Percentiles rank a stretch among this genome's conserved stretches.
Conservation (phyloP, 2,888 invertebrate species). For the Hemistola chrysoprasaria region DNA sequence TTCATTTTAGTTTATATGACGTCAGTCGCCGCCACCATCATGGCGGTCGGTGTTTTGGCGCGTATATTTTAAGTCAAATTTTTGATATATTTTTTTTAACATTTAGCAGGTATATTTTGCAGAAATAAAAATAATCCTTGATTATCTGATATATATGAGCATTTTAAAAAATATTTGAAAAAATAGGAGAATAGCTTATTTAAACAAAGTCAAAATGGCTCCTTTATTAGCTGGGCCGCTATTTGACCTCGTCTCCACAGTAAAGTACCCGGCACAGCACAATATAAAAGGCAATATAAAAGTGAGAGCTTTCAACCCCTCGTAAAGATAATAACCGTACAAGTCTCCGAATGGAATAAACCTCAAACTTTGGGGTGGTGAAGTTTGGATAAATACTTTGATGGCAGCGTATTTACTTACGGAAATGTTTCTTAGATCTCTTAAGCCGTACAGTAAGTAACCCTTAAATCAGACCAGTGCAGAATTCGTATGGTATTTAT, state of each 20-base stretch:
- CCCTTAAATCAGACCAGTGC: background rate
- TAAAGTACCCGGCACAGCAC: slow-evolving; percentile 52
- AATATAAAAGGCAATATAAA: slow-evolving; percentile 69
- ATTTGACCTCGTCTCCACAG: slow-evolving; percentile 51
- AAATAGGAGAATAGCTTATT: no score
- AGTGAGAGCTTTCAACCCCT: slow-evolving; percentile 73
- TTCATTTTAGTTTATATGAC: no score
- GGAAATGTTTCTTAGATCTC: background rate
- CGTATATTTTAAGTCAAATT: no score
- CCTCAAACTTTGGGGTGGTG: slow-evolving; percentile 37
- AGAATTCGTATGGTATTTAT: background rate
- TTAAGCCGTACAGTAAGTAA: background rate
- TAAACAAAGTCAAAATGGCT: slow-evolving; percentile 2
- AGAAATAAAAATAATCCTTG: no score
- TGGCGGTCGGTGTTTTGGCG: no score
- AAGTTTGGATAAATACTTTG: slow-evolving; percentile 41
- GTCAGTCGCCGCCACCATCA: no score
- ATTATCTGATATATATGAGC: no score
- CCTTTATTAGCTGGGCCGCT: slow-evolving; percentile 37
- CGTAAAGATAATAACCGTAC: slow-evolving; percentile 72
- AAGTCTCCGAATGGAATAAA: slow-evolving; percentile 49
- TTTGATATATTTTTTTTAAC: no score
- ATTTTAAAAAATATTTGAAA: background rate
- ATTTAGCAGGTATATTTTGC: no score
- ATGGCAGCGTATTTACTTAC: slow-evolving; percentile 17